Base-by-base conservation (phyloP, 2,888 invertebrate genomes). In the Hypena proboscidalis region DNA sequence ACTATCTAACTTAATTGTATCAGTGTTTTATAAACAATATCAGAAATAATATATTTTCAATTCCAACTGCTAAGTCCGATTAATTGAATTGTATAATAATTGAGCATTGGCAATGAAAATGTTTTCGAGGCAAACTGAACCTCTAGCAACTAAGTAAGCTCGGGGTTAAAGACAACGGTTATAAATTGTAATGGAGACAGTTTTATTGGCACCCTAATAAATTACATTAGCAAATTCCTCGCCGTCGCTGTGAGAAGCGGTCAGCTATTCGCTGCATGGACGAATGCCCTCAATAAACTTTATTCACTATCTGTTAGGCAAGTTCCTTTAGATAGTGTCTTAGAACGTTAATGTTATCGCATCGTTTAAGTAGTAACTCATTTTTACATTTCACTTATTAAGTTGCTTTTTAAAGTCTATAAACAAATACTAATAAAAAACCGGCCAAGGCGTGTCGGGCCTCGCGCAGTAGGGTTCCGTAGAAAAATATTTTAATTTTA, bases 131-230 rank as follows among this genome's bases (percentile, higher is more conserved):
- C 4, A 34, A 44, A 54, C 50, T 45, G 58, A 61, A 45, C 48
- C 47, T 49, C 44, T 52, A 48, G 45, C 54, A 48, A 58, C 53
- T 56, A 65, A 68, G 64, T 67, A 63, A 72, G 67, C 49, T 61
- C 44, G 32, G 52, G 54, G 56, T 58, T 56, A 64, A 65, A 73
- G 70, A 75, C 76, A 74, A 72, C 59, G 68, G 77, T 67, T 73
- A 80, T 84, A 85, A 86, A 85, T 86, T 74, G 72, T 67, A 56
- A 71, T 67, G 62, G 71, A 64, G 85, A 83, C 85, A 78, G 81
- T 80, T 86, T 85, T 83, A 85, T 83, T 80, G 80, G 75, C 45
- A 75, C 80, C 82, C 76, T 77, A 74, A 83, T 86, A 86, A 85
- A 85, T 85, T 78, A 80, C 82, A 79, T 80, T 79, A 80, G 75